Conservation (phyloP, 1,140 invertebrate species). For the Lepidurus apus region DNA sequence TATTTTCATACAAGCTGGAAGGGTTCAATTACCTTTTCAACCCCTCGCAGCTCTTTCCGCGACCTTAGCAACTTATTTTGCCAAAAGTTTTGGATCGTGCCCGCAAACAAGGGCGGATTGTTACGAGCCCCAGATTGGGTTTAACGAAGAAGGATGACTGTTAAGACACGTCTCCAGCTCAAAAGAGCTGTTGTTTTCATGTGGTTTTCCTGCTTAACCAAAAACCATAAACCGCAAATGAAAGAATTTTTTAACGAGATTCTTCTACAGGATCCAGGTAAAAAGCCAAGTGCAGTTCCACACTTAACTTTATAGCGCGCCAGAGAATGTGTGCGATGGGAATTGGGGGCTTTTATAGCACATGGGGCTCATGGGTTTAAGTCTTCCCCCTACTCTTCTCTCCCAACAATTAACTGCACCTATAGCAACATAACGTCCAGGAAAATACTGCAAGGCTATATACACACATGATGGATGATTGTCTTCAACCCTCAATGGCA, state of each 20-base stretch:
- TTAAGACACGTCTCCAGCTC: not conserved
- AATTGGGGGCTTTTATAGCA: not conserved
- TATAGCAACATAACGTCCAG: conserved; percentile 9
- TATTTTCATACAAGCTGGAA: not conserved
- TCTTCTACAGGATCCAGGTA: not conserved
- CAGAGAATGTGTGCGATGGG: not conserved
- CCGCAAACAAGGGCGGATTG: not conserved
- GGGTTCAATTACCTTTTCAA: not conserved
- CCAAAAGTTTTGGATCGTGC: too few species aligned
- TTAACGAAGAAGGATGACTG: not conserved
- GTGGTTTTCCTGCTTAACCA: not conserved
- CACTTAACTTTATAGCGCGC: not conserved
- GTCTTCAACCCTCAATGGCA: not conserved
- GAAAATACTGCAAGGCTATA: not conserved
- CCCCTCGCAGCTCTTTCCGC: not conserved
- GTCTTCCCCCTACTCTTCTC: not conserved
- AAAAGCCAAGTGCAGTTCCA: not conserved
- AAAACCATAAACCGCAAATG: too few species aligned
- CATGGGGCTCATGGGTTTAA: not conserved
- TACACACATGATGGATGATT: not conserved
- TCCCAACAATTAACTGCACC: conserved; percentile 1
- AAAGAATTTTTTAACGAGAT: not conserved
- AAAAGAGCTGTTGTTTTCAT: not conserved
- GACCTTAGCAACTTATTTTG: not conserved
- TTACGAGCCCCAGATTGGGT: not conserved